Evolutionary conservation across 2,797 vertebrate species (phyloP).

Genomic region (Orestias chungarensis): DNA sequence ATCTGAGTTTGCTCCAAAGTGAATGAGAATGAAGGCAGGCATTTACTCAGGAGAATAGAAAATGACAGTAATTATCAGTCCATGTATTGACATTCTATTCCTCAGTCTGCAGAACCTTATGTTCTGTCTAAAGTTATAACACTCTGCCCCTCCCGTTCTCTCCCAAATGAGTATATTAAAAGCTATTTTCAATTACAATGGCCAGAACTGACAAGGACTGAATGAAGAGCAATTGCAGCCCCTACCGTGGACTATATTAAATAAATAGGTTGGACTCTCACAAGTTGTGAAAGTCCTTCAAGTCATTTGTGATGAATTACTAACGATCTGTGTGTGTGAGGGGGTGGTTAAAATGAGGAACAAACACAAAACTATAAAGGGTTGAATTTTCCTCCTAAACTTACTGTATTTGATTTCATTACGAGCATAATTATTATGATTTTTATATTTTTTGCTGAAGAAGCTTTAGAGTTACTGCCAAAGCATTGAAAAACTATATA

Average conservation of each 20-base stretch:
- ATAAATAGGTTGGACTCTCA: constrained; percentile 8
- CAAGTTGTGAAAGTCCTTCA: neutral
- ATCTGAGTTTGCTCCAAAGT: constrained; percentile 23
- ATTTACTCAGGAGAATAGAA: constrained; percentile 11
- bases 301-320: constrained; percentile 9
- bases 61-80: constrained; percentile 60
- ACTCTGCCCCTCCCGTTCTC: constrained; percentile 16
- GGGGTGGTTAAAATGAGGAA: neutral
- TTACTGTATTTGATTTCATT: neutral
- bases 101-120: constrained; percentile 37
- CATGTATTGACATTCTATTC: constrained; percentile 43
- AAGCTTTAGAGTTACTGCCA: neutral
- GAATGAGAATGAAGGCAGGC: constrained; percentile 25
- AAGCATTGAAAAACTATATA: neutral
- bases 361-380: neutral
- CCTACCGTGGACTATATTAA: constrained; percentile 17
- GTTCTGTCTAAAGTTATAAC: constrained; percentile 28
- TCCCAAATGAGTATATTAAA: constrained; percentile 51
- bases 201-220: constrained; percentile 32
- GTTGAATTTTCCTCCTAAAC: neutral
- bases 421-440: neutral
- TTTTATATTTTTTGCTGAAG: neutral
- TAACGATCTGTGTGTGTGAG: neutral
- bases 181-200: constrained; percentile 54
- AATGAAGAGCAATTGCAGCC: constrained; percentile 34